Evolutionary conservation across 2,888 invertebrate species (phyloP).

Genomic region (Argyresthia albistria): DNA sequence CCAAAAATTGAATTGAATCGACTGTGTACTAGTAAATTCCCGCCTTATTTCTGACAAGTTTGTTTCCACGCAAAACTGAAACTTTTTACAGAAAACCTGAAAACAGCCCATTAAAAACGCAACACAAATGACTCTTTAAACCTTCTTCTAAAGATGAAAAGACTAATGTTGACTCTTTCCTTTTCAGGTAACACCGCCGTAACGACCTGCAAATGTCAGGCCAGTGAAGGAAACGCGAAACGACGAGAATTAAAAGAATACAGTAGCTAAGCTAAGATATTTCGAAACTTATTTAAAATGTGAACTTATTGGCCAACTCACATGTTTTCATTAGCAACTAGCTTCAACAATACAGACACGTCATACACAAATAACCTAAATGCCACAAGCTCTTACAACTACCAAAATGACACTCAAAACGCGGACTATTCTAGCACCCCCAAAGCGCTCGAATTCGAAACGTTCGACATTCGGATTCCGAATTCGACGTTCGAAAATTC

Average conservation of each 20-base stretch:
- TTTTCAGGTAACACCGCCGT: neutral
- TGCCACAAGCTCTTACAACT: conserved; percentile 21
- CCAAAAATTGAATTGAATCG: no score
- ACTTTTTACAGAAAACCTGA: no score
- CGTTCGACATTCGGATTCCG: conserved; percentile 11
- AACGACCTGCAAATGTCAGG: neutral
- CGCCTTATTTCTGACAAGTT: no score
- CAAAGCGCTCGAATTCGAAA: neutral
- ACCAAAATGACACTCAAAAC: conserved; percentile 31
- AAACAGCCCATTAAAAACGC: no score
- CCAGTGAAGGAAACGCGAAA: neutral
- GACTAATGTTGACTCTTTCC: neutral
- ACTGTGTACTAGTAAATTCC: no score
- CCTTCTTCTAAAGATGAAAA: no score
- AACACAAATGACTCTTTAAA: no score
- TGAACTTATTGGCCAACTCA: conserved; percentile 20
- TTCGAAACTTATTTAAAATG: conserved; percentile 10
- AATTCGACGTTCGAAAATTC: conserved; percentile 27
- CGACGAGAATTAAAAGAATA: neutral
- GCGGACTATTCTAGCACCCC: conserved; percentile 4
- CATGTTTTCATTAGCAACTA: conserved; percentile 55
- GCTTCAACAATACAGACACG: conserved; percentile 16
- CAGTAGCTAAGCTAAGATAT: neutral
- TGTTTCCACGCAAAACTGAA: no score
- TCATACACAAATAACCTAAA: conserved; percentile 20